These are phyloP conservation scores for Lepidurus apus DNA, from an alignment of 1,140 invertebrate genomes.

Conservation along the genomic window DNA sequence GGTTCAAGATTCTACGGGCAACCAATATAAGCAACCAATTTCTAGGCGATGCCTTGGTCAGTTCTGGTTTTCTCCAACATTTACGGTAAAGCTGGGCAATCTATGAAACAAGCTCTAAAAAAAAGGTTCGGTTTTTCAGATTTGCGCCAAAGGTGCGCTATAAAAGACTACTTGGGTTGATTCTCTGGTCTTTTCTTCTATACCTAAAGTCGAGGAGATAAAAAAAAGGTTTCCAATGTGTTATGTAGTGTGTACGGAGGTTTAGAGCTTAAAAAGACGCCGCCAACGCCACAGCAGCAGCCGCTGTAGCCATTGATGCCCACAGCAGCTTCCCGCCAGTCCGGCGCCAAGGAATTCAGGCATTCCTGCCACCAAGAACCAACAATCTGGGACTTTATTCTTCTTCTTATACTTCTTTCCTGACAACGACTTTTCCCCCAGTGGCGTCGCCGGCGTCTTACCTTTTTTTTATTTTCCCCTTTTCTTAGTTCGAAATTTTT, in stretches of 20 bases:
- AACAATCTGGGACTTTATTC: slow-evolving; percentile 22
- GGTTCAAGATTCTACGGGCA: too few relatives aligned
- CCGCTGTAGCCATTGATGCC: slow-evolving; percentile 20
- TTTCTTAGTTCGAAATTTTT: neutral
- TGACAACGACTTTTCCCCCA: slow-evolving; percentile 19
- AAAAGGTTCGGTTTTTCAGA: neutral
- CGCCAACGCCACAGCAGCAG: slow-evolving; percentile 20
- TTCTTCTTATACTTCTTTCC: slow-evolving; percentile 4
- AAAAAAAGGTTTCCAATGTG: neutral
- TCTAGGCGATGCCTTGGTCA: neutral
- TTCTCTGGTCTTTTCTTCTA: neutral
- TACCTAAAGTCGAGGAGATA: slow-evolving; percentile 15
- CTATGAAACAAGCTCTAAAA: neutral
- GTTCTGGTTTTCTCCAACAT: neutral
- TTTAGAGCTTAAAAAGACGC: slow-evolving; percentile 3
- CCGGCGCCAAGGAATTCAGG: slow-evolving; percentile 20
- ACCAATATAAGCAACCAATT: neutral
- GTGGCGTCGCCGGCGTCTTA: neutral
- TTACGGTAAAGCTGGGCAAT: neutral
- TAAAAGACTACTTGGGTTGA: neutral
- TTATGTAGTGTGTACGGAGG: slow-evolving; percentile 18
- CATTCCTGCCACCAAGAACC: slow-evolving; percentile 20
- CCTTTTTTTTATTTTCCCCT: neutral
- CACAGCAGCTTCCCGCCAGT: slow-evolving; percentile 20
- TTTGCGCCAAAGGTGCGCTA: neutral